Base-by-base conservation (phyloP, 2,113 vertebrate genomes). In the Chaetodon trifascialis region DNA sequence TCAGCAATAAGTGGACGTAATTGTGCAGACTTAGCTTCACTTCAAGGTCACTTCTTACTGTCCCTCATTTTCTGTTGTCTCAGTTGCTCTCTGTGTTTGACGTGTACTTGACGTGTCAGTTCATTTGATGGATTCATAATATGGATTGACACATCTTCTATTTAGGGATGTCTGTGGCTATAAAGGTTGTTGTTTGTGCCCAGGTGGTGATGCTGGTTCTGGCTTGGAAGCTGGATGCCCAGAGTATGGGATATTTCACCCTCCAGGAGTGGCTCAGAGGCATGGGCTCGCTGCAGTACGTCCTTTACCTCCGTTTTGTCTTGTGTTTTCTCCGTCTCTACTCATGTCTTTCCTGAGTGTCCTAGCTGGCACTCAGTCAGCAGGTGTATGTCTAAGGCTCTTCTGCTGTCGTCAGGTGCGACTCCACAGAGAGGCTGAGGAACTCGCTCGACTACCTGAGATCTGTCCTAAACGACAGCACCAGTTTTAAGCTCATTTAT, bases 401-500 rank as follows among this genome's bases (percentile, higher is more conserved):
- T 87, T 94, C 81, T 84, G 91, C 40, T 55, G 91, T 80, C 59
- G 15, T 77, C 94, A 99, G 98, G 94, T 99, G 98, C 93, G 98
- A 99, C 93, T 97, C 97, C 84, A 99, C 97, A 80, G 98, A 99
- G 93, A 97, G 97, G 94, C 93, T 99, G 95, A 97, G 98, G 95
- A 98, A 97, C 93, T 97, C 97, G 76, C 94, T 99, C 87, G 98
- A 99, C 95, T 99, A 98, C 95, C 96, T 99, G 96, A 96, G 98
- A 94, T 98, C 98, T 84, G 96, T 99, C 93, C 95, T 99, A 87
- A 99, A 98, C 71, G 98, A 99, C 86, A 95, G 97, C 94, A 96
- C 97, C 89, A 99, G 97, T 95, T 99, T 99, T 96, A 99, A 99
- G 93, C 98, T 99, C 95, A 99, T 99, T 95, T 99, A 99, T 95